Percentiles rank a stretch among this genome's conserved stretches.
These are phyloP conservation scores for Bombus turneri DNA, from an alignment of 1,140 invertebrate genomes.

Conservation along the genomic window DNA sequence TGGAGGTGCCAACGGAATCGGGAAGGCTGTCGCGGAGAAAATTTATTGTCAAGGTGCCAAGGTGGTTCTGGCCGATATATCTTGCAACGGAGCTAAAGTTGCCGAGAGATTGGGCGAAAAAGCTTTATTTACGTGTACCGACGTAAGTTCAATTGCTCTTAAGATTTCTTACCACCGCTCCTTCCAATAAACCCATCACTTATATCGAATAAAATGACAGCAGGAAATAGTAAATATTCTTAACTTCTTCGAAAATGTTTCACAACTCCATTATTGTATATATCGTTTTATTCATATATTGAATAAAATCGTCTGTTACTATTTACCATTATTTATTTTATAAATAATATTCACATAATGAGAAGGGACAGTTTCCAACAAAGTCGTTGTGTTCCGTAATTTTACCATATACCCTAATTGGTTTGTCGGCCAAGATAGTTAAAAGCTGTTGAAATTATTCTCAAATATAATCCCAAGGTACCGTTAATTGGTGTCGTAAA, in stretches of 20 bases:
- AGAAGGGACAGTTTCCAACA: too few relatives aligned
- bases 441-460: too few relatives aligned
- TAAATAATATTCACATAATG: too few relatives aligned
- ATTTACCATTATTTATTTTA: too few relatives aligned
- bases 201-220: not conserved
- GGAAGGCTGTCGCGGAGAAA: conserved; percentile 63
- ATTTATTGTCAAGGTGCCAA: conserved; percentile 60
- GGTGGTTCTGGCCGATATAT: conserved; percentile 64
- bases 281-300: too few relatives aligned
- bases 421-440: fast-evolving
- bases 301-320: too few relatives aligned
- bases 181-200: not conserved
- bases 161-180: not conserved
- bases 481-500: too few relatives aligned
- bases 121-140: conserved; percentile 59
- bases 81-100: conserved; percentile 49
- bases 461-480: too few relatives aligned
- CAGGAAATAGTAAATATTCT: too few relatives aligned
- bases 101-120: conserved; percentile 63
- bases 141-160: conserved; percentile 55
- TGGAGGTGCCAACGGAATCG: conserved; percentile 67
- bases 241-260: too few relatives aligned
- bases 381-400: too few relatives aligned
- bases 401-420: fast-evolving
- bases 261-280: too few relatives aligned